Conservation (phyloP, 2,888 invertebrate species). For the Clunio marinus region DNA sequence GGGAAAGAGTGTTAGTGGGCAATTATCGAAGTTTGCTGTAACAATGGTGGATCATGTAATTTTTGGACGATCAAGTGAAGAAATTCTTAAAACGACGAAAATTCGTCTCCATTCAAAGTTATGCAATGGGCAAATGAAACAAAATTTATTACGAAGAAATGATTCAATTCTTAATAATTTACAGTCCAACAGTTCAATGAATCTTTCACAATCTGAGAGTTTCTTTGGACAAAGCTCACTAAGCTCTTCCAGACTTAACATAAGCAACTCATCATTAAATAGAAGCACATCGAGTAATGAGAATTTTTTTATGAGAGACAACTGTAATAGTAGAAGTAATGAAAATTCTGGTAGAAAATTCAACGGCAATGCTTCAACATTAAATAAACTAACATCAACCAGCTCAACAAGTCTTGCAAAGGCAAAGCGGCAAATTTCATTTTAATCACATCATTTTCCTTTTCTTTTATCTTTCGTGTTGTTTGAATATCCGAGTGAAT, state of each 20-base stretch:
- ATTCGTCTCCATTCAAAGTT: slow-evolving; percentile 43
- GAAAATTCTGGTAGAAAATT: slow-evolving; percentile 48
- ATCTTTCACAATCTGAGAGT: slow-evolving; percentile 8
- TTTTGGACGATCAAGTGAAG: slow-evolving; percentile 61
- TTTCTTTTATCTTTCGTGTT: not conserved
- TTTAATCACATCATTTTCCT: slow-evolving; percentile 43
- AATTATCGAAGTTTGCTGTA: slow-evolving; percentile 67
- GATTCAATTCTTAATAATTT: slow-evolving; percentile 20
- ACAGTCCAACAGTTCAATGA: not conserved
- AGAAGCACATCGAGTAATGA: slow-evolving; percentile 49
- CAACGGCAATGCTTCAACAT: slow-evolving; percentile 46
- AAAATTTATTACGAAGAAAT: too few species aligned
- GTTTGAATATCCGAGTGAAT: too few species aligned
- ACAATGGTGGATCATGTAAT: slow-evolving; percentile 62
- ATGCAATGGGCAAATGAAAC: too few species aligned
- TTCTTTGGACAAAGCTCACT: not conserved
- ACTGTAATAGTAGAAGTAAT: slow-evolving; percentile 47
- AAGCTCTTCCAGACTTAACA: not conserved
- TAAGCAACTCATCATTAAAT: too few species aligned
- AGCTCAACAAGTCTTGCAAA: slow-evolving; percentile 47
- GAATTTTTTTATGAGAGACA: slow-evolving; percentile 48
- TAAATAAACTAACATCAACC: slow-evolving; percentile 44
- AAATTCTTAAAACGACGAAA: slow-evolving; percentile 52
- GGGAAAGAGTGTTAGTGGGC: slow-evolving; percentile 59
- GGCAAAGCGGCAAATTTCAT: slow-evolving; percentile 59